Base-by-base conservation (phyloP, 2,888 invertebrate species). In the Lamellibrachia columna region DNA sequence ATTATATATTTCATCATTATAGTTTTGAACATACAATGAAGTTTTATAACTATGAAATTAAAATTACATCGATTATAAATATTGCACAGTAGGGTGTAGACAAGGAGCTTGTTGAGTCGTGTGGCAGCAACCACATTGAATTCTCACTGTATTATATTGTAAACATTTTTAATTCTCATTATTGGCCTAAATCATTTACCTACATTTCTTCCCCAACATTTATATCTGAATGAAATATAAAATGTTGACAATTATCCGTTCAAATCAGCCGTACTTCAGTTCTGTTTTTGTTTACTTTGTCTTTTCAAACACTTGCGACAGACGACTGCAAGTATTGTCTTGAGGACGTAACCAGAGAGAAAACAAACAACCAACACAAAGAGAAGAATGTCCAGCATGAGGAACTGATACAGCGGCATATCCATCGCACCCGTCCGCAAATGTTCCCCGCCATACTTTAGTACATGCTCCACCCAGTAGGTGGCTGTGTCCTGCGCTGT, bases 381-480 rank as follows among this genome's bases (percentile, higher is more conserved):
- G 22, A 28, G 53, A 55, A 53, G 40, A 53, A 93, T 91, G 53
- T 95, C 95, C 55, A 95, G 92, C 91, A 94, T 92, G 53, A 93
- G 92, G 92, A 94, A 95, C 75, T 94, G 94, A 91, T 94, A 94
- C 93, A 93, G 92, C 9, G 95, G 94, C 93, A 95, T 92, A 92
- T 94, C 93, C 90, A 93, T 92, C 15, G 93, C 93, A 28, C 92
- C 11, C 7, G 94, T 93, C 15, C 94, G 94, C 92, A 95, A 92
- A 91, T 95, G 94, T 11, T 92, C 93, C 7, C 94, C 94, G n/a
- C 95, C 95, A 93, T 94, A 94, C 93, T 94, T 93, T 7, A 95
- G 93, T 91, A 95, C 94, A 93, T 95, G 94, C 92, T 95, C 95
- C n/a, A 95, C 92, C 94, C 94, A 95, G 90, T 93, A 94, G 8